Evolutionary conservation across 2,888 invertebrate species (phyloP).

Genomic region (Caenorhabditis imperialis): DNA sequence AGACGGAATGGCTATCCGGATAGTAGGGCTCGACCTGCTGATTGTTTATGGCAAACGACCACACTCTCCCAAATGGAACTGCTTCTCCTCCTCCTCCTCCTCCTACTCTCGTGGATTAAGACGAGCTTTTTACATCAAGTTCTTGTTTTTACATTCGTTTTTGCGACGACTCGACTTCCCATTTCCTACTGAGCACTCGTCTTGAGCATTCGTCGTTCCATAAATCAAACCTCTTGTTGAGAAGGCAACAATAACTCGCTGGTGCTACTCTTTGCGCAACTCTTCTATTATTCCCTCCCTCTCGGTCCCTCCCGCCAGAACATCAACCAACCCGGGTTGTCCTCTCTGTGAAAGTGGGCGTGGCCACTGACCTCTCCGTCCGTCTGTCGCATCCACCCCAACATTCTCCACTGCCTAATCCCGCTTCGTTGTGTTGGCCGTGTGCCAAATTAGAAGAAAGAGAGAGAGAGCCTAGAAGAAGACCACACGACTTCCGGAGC

Average conservation of each 20-base stretch:
- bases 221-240: conserved; percentile 36
- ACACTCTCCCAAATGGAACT: conserved; percentile 27
- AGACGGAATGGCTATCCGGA: conserved; percentile 27
- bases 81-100: neutral
- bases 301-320: conserved; percentile 24
- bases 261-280: conserved; percentile 33
- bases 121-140: too few species aligned
- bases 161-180: neutral
- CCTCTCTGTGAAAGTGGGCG: conserved; percentile 35
- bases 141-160: neutral
- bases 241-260: conserved; percentile 9
- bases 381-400: conserved; percentile 40
- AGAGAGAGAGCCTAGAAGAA: conserved; percentile 18
- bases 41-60: conserved; percentile 49
- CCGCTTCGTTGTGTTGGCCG: conserved; percentile 35
- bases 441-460: conserved; percentile 45
- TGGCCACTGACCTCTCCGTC: conserved; percentile 43
- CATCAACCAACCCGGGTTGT: conserved; percentile 20
- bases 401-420: conserved; percentile 50
- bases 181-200: neutral
- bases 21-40: conserved; percentile 41
- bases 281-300: conserved; percentile 32
- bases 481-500: conserved; percentile 28
- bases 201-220: conserved; percentile 6
- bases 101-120: conserved; percentile 38